Conservation (phyloP, 2,888 invertebrate species). For the Tanytarsus gracilentus region DNA sequence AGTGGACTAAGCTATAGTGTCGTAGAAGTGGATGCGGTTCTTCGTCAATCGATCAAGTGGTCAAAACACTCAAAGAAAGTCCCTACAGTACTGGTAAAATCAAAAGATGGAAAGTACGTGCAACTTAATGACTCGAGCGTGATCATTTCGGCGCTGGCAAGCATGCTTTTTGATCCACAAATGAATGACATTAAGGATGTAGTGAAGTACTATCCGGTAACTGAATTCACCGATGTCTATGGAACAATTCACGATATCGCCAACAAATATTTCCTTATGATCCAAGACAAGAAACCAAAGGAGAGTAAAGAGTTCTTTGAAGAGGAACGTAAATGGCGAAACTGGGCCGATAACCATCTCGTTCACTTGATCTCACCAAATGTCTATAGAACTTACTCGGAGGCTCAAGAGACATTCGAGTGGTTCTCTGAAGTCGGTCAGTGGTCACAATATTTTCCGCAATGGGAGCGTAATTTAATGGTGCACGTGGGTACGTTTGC, state of each 20-base stretch:
- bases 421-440: slow-evolving; percentile 91
- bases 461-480: slow-evolving; percentile 76
- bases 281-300: slow-evolving; percentile 50
- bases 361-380: slow-evolving; percentile 95
- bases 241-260: slow-evolving; percentile 67
- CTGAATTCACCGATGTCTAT: slow-evolving; percentile 56
- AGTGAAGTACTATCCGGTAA: slow-evolving; percentile 65
- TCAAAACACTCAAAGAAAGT: slow-evolving; percentile 84
- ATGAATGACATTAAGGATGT: slow-evolving; percentile 56
- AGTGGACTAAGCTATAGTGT: slow-evolving; percentile 90
- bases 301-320: slow-evolving; percentile 30
- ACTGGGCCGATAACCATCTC: slow-evolving; percentile 85
- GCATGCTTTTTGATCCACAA: slow-evolving; percentile 56
- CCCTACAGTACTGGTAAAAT: slow-evolving; percentile 74
- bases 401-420: slow-evolving; percentile 83
- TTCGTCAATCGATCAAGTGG: slow-evolving; percentile 86
- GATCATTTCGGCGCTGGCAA: slow-evolving; percentile 80
- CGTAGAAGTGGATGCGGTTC: slow-evolving; percentile 94
- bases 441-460: slow-evolving; percentile 82
- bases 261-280: slow-evolving; percentile 85
- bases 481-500: slow-evolving; percentile 87
- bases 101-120: slow-evolving; percentile 60
- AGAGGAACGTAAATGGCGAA: slow-evolving; percentile 88
- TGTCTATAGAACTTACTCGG: slow-evolving; percentile 77
- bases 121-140: slow-evolving; percentile 90